Conservation (phyloP, 2,888 invertebrate species). For the Steromphala cineraria region DNA sequence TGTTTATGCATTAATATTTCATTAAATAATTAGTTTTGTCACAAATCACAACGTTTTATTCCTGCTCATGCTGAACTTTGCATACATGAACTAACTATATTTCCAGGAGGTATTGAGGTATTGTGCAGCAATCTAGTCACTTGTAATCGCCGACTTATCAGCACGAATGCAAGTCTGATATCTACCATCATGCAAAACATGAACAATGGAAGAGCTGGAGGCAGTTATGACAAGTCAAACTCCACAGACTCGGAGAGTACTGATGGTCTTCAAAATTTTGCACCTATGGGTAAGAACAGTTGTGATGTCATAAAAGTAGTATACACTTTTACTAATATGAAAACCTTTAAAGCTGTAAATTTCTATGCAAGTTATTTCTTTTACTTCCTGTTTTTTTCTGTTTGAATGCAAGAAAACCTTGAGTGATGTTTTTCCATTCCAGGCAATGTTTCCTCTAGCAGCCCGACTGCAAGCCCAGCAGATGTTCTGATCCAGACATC, state of each 20-base stretch:
- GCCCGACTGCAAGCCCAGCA: constrained; percentile 91
- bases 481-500: constrained; percentile 90
- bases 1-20: no score
- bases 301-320: background rate
- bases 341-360: background rate
- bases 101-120: constrained; percentile 73
- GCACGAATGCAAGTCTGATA: constrained; percentile 82
- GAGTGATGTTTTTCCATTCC: constrained; percentile 27
- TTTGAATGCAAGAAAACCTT: background rate
- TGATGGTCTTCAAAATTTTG: constrained; percentile 91
- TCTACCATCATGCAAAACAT: constrained; percentile 82
- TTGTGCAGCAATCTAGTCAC: constrained; percentile 86
- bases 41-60: no score
- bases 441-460: constrained; percentile 86
- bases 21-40: no score
- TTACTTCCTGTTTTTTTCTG: background rate
- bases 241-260: constrained; percentile 78
- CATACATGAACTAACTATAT: no score
- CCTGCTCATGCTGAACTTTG: no score
- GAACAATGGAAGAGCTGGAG: constrained; percentile 71
- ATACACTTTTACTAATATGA: background rate
- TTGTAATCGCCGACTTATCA: constrained; percentile 84
- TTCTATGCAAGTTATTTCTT: background rate
- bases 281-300: constrained; percentile 83
- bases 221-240: constrained; percentile 46